phyloP scores from a whole-genome alignment of 1,140 invertebrate genomes.

The Philaenus spumarius region DNA sequence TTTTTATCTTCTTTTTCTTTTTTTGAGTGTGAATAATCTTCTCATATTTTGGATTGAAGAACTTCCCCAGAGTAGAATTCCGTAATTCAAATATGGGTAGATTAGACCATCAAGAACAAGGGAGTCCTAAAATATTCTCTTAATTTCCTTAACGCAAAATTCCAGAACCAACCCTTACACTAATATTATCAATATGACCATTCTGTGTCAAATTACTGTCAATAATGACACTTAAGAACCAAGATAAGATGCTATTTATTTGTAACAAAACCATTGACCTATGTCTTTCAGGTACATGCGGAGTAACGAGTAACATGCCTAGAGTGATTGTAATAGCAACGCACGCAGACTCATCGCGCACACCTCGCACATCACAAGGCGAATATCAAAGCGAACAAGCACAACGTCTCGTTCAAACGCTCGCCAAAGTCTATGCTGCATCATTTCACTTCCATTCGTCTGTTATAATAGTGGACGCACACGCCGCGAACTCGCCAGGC shows the following conservation, averaged over 20 bases:
- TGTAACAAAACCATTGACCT: conserved; percentile 17
- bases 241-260: not conserved
- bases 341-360: conserved; percentile 51
- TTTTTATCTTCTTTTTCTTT: no score
- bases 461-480: conserved; percentile 52
- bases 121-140: no score
- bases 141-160: no score
- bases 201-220: no score
- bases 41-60: no score
- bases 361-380: conserved; percentile 46
- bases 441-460: conserved; percentile 49
- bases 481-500: conserved; percentile 48
- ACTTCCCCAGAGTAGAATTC: no score
- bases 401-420: conserved; percentile 44
- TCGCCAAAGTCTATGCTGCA: conserved; percentile 43
- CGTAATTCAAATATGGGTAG: no score
- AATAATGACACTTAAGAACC: no score
- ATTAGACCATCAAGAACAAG: no score
- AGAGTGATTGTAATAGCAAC: conserved; percentile 58
- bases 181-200: no score
- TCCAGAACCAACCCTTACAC: no score
- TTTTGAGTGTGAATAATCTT: no score
- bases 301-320: conserved; percentile 43
- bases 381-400: conserved; percentile 52
- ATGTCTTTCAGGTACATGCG: conserved; percentile 46